phyloP scores from a whole-genome alignment of 2,113 vertebrate genomes.

The Synchiropus splendidus region DNA sequence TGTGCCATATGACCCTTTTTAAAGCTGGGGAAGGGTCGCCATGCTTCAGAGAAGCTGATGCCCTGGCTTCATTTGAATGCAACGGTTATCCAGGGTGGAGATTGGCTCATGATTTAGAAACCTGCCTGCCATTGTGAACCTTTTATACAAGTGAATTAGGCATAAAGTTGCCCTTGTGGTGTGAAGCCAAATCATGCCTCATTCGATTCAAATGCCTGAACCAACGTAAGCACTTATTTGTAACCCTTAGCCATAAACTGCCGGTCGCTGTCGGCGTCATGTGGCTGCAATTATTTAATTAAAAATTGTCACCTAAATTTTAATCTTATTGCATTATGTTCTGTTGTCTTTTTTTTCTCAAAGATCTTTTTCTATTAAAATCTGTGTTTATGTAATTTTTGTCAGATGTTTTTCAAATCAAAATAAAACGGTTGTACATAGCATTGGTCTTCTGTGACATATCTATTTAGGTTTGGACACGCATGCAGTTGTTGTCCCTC shows the following conservation, averaged over 20 bases:
- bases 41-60: slow-evolving; percentile 11
- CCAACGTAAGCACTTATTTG: slow-evolving; percentile 59
- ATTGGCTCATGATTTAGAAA: slow-evolving; percentile 26
- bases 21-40: slow-evolving; percentile 28
- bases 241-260: slow-evolving; percentile 48
- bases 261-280: slow-evolving; percentile 52
- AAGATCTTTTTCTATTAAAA: slow-evolving; percentile 62
- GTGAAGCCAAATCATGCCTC: slow-evolving; percentile 42
- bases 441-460: slow-evolving; percentile 17
- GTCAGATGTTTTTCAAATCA: slow-evolving; percentile 74
- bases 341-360: slow-evolving; percentile 44
- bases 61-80: slow-evolving; percentile 7
- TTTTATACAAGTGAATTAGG: slow-evolving; percentile 27
- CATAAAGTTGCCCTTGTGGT: slow-evolving; percentile 30
- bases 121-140: slow-evolving; percentile 12
- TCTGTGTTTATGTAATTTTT: slow-evolving; percentile 70
- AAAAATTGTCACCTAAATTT: slow-evolving; percentile 50
- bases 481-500: too few species aligned
- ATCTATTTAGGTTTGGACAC: slow-evolving; percentile 1
- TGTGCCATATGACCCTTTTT: slow-evolving; percentile 42
- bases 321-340: slow-evolving; percentile 55
- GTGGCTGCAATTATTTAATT: slow-evolving; percentile 48
- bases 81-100: slow-evolving; percentile 13
- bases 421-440: slow-evolving; percentile 70
- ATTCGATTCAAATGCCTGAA: slow-evolving; percentile 44